A percentile compares a stretch with the other conserved stretches of the same genome.
Evolutionary conservation across 1,140 invertebrate species (phyloP).

Genomic region (Procambarus clarkii): DNA sequence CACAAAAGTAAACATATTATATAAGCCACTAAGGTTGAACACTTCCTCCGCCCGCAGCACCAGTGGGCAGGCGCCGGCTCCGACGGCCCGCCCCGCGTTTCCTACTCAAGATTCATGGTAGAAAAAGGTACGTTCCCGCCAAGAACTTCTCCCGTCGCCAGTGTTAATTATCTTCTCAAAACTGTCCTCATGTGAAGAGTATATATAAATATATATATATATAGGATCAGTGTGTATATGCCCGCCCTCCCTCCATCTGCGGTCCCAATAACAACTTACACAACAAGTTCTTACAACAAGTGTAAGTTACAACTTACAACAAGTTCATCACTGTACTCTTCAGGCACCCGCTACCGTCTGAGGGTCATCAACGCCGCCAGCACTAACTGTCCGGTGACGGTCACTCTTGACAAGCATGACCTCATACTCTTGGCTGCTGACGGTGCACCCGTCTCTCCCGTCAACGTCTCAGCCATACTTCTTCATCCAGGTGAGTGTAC

Average conservation of each 20-base stretch:
- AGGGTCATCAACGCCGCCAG: conserved; percentile 89
- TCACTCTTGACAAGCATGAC: conserved; percentile 90
- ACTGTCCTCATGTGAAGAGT: no score
- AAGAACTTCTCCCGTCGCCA: no score
- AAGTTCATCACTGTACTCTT: no score
- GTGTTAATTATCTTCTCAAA: no score
- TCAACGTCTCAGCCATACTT: conserved; percentile 78
- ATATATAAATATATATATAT: no score
- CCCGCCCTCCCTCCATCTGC: not conserved
- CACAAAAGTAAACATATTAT: no score
- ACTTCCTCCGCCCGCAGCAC: not conserved
- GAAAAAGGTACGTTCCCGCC: not conserved
- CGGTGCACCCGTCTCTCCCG: conserved; percentile 85
- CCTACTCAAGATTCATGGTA: not conserved
- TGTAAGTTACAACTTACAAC: no score
- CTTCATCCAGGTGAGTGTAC: conserved; percentile 35
- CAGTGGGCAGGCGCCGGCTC: not conserved
- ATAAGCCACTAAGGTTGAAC: not conserved
- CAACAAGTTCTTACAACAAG: no score
- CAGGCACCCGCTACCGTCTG: conserved; percentile 86
- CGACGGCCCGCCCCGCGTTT: not conserved
- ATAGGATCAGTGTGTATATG: not conserved
- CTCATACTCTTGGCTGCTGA: conserved; percentile 87
- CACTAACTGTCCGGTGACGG: conserved; percentile 89
- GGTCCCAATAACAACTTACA: not conserved